Conservation (phyloP, 2,797 vertebrate species). For the Helarctos malayanus region DNA sequence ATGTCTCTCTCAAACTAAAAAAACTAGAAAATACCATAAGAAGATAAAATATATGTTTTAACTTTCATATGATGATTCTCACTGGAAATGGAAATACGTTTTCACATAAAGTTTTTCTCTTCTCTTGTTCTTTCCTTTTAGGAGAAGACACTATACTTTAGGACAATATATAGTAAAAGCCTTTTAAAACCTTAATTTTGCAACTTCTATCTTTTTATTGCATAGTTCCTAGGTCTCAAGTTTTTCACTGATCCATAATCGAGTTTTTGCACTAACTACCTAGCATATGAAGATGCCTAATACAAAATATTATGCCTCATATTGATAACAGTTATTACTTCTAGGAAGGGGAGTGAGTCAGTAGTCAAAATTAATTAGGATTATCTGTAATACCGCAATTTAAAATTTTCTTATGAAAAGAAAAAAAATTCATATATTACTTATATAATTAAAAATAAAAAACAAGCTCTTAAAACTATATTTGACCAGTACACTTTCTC, state of each 20-base stretch:
- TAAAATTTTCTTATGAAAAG: neutral
- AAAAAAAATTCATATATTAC: constrained; percentile 28
- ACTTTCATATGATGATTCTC: constrained; percentile 29
- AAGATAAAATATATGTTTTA: constrained; percentile 7
- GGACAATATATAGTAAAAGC: constrained; percentile 1
- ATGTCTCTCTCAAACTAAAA: constrained; percentile 36
- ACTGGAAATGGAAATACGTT: constrained; percentile 43
- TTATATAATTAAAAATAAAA: constrained; percentile 30
- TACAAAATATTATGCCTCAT: neutral
- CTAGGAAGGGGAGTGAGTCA: neutral
- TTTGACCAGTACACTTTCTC: neutral
- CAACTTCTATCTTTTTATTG: constrained; percentile 40
- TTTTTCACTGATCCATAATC: constrained; percentile 45
- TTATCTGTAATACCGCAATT: neutral
- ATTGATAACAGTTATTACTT: neutral
- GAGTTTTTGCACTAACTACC: neutral
- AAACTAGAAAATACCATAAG: constrained; percentile 35
- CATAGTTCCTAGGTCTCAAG: neutral
- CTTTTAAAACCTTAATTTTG: constrained; percentile 22
- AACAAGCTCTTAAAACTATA: neutral
- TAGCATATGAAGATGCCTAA: constrained; percentile 31
- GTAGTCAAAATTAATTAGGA: neutral
- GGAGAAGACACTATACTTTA: neutral
- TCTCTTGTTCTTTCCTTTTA: constrained; percentile 14
- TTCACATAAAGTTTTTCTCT: constrained; percentile 1